Percentiles rank a stretch among this genome's conserved stretches.
Conservation (phyloP, 2,797 vertebrate species). For the Cottoperca gobio region DNA sequence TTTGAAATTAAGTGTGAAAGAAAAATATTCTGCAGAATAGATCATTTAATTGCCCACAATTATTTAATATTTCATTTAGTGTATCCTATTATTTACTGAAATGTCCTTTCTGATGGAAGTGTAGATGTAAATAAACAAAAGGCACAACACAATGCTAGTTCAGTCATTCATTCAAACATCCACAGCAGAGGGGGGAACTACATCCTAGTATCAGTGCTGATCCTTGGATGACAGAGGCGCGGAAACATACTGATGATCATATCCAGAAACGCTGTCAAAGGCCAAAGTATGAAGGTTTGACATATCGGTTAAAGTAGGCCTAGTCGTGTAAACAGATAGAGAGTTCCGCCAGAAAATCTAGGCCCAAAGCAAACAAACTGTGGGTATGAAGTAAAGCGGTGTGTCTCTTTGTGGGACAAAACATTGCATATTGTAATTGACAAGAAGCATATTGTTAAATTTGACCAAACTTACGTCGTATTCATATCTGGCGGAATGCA, state of each 20-base stretch:
- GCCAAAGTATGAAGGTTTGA: background rate
- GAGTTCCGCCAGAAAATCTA: background rate
- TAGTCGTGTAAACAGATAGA: background rate
- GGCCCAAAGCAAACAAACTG: background rate
- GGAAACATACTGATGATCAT: background rate
- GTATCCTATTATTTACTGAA: background rate
- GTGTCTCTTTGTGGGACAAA: background rate
- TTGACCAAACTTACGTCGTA: conserved; percentile 62
- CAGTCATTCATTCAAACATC: conserved; percentile 4
- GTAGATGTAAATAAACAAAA: background rate
- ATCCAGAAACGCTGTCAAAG: background rate
- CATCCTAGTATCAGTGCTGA: background rate
- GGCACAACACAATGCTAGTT: too few species aligned
- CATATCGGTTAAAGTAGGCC: background rate
- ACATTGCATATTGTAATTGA: background rate
- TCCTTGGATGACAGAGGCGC: background rate
- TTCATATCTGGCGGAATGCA: conserved; percentile 67
- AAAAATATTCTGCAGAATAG: background rate
- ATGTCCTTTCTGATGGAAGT: background rate
- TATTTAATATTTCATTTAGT: background rate
- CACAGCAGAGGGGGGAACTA: background rate
- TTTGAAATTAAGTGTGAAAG: background rate
- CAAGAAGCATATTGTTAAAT: accelerated
- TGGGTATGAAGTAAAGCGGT: background rate
- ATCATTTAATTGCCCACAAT: background rate